Evolutionary conservation across 2,797 vertebrate genomes (phyloP).

Genomic region (Lepilemur septentrionalis): DNA sequence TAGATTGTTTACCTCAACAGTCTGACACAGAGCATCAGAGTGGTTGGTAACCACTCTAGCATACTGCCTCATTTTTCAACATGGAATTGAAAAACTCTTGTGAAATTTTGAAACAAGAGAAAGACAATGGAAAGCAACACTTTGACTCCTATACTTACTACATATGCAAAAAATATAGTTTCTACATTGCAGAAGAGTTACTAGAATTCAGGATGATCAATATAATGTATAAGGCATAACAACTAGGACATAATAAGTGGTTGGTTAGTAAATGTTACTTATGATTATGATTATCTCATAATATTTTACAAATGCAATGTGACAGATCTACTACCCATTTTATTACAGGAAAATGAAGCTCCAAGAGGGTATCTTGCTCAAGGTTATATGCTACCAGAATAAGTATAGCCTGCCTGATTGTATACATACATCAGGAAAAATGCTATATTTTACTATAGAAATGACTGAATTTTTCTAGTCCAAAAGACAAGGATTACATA

Average conservation of each 20-base stretch:
- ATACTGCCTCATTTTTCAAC: not conserved
- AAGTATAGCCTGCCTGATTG: not conserved
- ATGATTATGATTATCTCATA: not conserved
- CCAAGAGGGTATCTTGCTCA: not conserved
- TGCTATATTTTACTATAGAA: not conserved
- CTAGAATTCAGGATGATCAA: not conserved
- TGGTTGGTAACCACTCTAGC: not conserved
- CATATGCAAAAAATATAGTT: not conserved
- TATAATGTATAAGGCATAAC: not conserved
- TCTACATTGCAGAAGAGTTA: not conserved
- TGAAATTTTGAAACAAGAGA: not conserved
- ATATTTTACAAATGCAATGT: not conserved
- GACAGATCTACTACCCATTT: not conserved
- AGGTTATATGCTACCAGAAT: not conserved
- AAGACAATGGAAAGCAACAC: not conserved
- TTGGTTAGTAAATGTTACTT: not conserved
- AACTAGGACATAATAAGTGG: not conserved
- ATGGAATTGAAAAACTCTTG: not conserved
- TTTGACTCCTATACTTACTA: not conserved
- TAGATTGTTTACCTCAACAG: not conserved
- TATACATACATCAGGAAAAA: not conserved
- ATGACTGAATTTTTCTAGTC: not conserved
- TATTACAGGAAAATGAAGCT: not conserved
- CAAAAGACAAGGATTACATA: not conserved
- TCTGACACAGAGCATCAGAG: not conserved